Base-by-base conservation (phyloP, 2,797 vertebrate genomes). In the Scyliorhinus canicula region DNA sequence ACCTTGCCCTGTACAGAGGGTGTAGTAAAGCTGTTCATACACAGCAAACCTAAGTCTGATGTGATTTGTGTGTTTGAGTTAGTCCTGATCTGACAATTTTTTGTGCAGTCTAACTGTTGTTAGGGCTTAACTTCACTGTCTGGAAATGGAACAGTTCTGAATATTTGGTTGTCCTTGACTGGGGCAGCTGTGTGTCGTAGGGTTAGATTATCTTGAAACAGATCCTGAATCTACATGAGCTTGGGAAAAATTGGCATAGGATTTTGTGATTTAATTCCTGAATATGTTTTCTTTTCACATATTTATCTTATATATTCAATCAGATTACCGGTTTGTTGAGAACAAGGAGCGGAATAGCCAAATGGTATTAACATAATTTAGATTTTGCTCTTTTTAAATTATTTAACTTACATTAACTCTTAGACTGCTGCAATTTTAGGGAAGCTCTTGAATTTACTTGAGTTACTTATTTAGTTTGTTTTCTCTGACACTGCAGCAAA, bases 141-240 rank as follows among this genome's bases (percentile, higher is more conserved):
- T 50, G 44, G 93, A 71, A 40, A 71, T 67, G 65, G 44, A 28
- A 93, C 31, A 69, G 35, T 93, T 71, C 44, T 8, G 26, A 71
- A n/a, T 71, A 47, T 47, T 52, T 93, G 63, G 65, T 11, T 93
- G 93, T 71, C 93, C 47, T 93, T 93, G 93, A 19, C 47, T 93
- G 65, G 67, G 47, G 31, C 65, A 93, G 44, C 2, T 55, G 14
- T 93, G 40, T 93, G 63, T 93, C 63, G 47, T 16, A 21, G 60
- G 7, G 14, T 50, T 93, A 28, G n/a, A n/a, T 93, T 67, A 50
- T 93, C 44, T 50, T 50, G 93, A 50, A 88, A 28, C 60, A 69
- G 28, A 71, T 28, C 44, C 6, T 50, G 65, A 28, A 93, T 55
- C 67, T 91, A 91, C 40, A 91, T 65, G 24, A 7, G 57, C 57